Evolutionary conservation across 2,113 vertebrate genomes (phyloP), one percentile per base, ranked within the genome.

Genomic region (Stigmatopora nigra): DNA sequence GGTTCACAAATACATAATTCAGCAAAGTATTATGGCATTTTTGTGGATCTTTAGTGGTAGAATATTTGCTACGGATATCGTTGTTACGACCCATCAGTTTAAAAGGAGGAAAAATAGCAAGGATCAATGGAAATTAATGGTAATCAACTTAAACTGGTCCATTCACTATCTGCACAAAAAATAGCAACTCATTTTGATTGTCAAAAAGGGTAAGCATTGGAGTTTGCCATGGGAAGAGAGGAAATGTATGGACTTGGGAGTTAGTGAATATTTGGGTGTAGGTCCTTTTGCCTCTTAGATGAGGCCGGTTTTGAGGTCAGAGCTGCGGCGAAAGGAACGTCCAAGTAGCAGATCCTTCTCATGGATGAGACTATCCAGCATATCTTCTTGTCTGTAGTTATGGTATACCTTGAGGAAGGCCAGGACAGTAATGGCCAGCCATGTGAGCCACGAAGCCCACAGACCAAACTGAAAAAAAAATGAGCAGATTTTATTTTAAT

Each of bases 331-430:
- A n/a, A 87, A 78, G 0, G 94, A 91, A 76, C 91, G 89, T 71
- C 93, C 91, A 8, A 99, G 91, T 79, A 99, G 90, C 74, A 97
- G 88, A 84, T 97, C 94, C 90, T 98, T 99, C 90, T 99, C 97
- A 0, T 95, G 95, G 77, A 94, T 92, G 88, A 98, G 91, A 82
- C 89, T 97, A 68, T 96, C 96, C 66, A 98, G 89, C 74, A 98
- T 90, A 81, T 96, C 95, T 75, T 97, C 94, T 86, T 97, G 94
- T 63, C 96, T 92, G 88, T 93, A 94, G 90, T 93, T 98, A 82
- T 94, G 92, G 84, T 96, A 96, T 52, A 98, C 97, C 79, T 94
- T 97, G 82, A 98, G 88, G 88, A 99, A 99, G 61, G 97, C 94
- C 89, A 98, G 88, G 63, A 91, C 83, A 12, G 94, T 89, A 67